These are phyloP conservation scores for Philotrypesis tridentata DNA, from an alignment of 1,140 invertebrate species.

Conservation along the genomic window DNA sequence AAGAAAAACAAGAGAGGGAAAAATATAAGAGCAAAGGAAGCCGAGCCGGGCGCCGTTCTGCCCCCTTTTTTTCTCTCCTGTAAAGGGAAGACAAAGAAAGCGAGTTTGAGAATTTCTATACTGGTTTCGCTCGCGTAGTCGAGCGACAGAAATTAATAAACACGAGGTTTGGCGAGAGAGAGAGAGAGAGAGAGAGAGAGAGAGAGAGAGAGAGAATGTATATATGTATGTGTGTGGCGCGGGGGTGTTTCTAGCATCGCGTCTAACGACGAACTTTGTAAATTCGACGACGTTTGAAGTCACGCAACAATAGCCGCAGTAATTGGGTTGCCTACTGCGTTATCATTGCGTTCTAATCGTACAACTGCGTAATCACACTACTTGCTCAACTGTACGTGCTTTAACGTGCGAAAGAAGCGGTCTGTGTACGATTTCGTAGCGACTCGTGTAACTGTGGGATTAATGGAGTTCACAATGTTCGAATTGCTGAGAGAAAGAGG, in stretches of 20 bases:
- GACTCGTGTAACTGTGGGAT: too few species aligned
- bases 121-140: slow-evolving; percentile 1
- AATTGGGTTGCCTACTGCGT: slow-evolving; percentile 45
- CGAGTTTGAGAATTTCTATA: not conserved
- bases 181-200: slow-evolving; percentile 42
- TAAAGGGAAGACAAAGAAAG: slow-evolving; percentile 14
- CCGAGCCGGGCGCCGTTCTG: not conserved
- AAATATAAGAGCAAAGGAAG: not conserved
- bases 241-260: slow-evolving; percentile 20
- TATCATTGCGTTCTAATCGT: slow-evolving; percentile 44
- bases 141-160: slow-evolving; percentile 44
- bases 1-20: not conserved
- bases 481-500: not conserved
- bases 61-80: not conserved
- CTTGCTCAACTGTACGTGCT: not conserved
- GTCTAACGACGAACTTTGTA: slow-evolving; percentile 47
- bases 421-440: not conserved
- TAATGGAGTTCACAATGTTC: not conserved
- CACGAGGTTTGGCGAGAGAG: not conserved
- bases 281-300: slow-evolving; percentile 52
- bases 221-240: too few species aligned
- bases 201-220: too few species aligned
- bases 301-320: slow-evolving; percentile 41
- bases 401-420: slow-evolving; percentile 16
- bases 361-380: slow-evolving; percentile 40